Conservation (phyloP, 2,888 invertebrate species). For the Caenorhabditis imperialis region DNA sequence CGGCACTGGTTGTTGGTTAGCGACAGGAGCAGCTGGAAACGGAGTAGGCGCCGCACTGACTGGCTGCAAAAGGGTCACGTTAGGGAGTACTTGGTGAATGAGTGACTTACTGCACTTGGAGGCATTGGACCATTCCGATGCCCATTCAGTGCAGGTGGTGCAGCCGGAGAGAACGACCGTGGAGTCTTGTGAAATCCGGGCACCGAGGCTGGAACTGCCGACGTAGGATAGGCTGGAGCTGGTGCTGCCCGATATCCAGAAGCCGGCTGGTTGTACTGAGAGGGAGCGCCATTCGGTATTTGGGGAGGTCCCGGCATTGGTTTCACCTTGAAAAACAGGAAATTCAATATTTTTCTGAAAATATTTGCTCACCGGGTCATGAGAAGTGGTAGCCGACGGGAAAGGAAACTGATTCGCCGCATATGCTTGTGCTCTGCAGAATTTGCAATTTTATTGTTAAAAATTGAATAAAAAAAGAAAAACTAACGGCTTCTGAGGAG, state of each 20-base stretch:
- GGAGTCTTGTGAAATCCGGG: no score
- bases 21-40: neutral
- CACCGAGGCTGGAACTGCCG: slow-evolving; percentile 1
- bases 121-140: slow-evolving; percentile 1
- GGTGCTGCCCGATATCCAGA: slow-evolving; percentile 7
- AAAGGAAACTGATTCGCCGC: slow-evolving; percentile 34
- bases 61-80: neutral
- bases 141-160: slow-evolving; percentile 14
- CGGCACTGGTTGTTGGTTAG: neutral
- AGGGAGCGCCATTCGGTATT: slow-evolving; percentile 18
- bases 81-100: no score
- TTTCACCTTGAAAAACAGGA: slow-evolving; percentile 25
- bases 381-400: slow-evolving; percentile 24
- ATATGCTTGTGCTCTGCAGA: slow-evolving; percentile 14
- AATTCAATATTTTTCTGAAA: no score
- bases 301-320: slow-evolving; percentile 8
- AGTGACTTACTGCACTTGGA: neutral
- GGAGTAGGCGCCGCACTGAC: neutral
- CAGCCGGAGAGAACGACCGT: slow-evolving; percentile 12
- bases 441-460: neutral
- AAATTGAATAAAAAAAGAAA: neutral
- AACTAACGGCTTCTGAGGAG: slow-evolving; percentile 23
- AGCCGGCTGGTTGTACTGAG: slow-evolving; percentile 5
- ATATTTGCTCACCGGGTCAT: slow-evolving; percentile 18
- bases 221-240: slow-evolving; percentile 11